A percentile compares a stretch with the other conserved stretches of the same genome.
Conservation (phyloP, 2,888 invertebrate species). For the Galerucella calmariensis region DNA sequence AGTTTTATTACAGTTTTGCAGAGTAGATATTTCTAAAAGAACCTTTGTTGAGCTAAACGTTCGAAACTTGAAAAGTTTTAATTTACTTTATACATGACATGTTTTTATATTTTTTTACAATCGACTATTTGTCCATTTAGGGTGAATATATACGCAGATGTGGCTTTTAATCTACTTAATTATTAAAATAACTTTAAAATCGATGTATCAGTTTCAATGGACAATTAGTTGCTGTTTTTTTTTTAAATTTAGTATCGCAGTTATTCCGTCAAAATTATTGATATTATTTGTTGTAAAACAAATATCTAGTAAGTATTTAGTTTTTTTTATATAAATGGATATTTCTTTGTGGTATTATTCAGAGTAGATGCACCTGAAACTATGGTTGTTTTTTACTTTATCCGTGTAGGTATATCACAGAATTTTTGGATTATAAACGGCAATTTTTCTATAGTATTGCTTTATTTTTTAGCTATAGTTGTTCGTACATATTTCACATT, state of each 20-base stretch:
- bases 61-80: background rate
- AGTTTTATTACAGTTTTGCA: background rate
- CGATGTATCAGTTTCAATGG: background rate
- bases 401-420: constrained; percentile 8
- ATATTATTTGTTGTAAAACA: background rate
- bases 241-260: too few species aligned
- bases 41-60: constrained; percentile 29
- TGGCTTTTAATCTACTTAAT: background rate
- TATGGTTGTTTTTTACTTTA: constrained; percentile 19
- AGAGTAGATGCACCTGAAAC: constrained; percentile 36
- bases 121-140: background rate
- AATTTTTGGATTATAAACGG: constrained; percentile 32
- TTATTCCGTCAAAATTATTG: constrained; percentile 9
- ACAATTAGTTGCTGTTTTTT: background rate
- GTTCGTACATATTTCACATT: constrained; percentile 60
- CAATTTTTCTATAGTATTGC: constrained; percentile 45
- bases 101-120: constrained; percentile 3
- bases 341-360: constrained; percentile 48
- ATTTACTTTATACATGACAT: constrained; percentile 22
- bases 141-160: background rate
- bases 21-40: background rate
- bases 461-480: constrained; percentile 55
- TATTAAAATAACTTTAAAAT: background rate
- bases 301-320: too few species aligned
- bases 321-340: constrained; percentile 21